phyloP scores from a whole-genome alignment of 2,113 vertebrate genomes.

The Opisthocomus hoazin region DNA sequence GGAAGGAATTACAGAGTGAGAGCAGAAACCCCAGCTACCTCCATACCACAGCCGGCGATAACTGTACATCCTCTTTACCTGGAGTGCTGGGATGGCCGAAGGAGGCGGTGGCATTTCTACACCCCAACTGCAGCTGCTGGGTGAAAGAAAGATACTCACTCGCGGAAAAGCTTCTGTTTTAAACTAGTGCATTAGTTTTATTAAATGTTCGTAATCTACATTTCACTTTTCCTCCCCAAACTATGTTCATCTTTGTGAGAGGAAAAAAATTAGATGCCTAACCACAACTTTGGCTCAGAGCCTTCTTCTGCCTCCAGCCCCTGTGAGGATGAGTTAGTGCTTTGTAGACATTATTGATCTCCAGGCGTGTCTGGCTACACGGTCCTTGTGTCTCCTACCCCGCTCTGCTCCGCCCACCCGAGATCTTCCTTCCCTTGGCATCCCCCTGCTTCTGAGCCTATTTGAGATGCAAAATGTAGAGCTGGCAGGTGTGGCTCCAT shows the following conservation, averaged over 20 bases:
- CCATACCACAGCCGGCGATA: neutral
- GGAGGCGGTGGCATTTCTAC: neutral
- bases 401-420: neutral
- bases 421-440: neutral
- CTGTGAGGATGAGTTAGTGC: slow-evolving; percentile 48
- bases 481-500: slow-evolving; percentile 60
- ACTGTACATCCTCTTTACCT: neutral
- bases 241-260: neutral
- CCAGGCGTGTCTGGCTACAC: neutral
- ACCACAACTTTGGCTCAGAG: slow-evolving; percentile 35
- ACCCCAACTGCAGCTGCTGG: neutral
- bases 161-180: neutral
- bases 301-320: neutral
- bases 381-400: neutral
- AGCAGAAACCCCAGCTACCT: neutral
- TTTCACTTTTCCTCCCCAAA: slow-evolving; percentile 47
- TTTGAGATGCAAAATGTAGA: neutral
- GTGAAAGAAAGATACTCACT: neutral
- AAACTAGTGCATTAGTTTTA: slow-evolving; percentile 39
- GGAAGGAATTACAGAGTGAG: neutral
- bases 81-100: accelerated
- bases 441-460: neutral
- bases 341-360: slow-evolving; percentile 56
- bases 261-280: neutral
- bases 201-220: neutral